Evolutionary conservation across 1,140 invertebrate species (phyloP), one percentile per base, ranked within the genome.

Genomic region (Danaus melanippus): DNA sequence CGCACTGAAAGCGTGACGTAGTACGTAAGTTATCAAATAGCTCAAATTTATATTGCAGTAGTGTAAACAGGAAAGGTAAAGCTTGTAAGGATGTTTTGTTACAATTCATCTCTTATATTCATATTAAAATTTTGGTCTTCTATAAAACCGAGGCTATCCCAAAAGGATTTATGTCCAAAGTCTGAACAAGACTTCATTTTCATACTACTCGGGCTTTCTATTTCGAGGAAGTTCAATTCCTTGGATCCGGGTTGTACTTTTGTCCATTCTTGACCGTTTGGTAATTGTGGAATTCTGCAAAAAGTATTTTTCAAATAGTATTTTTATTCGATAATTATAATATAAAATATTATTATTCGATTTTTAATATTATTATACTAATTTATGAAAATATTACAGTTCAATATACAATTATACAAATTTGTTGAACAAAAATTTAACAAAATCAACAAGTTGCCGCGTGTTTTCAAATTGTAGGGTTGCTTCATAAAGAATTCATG

Each of bases 91-190:
- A 12, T 40, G 39, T 58, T n/a, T 12, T 48, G 21, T 78, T 77
- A 88, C 43, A 88, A 61, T 69, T 88, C 86, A 62, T 87, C 83
- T 56, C 61, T 81, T 11, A 74, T 44, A 50, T 70, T 60, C 1
- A 53, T 9, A 9, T 62, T 59, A 42, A 73, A 81, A 12, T 68
- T 75, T 61, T 87, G 79, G 70, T 90, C 90, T 67, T 92, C 89
- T 8, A 84, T 74, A 41, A 91, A 88, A 2, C 87, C 71, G 5
- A 92, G 85, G 9, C 74, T 81, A 55, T 86, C 81, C 90, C 90
- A 92, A 68, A 92, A 90, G 8, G 86, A 62, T 47, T 79, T 84
- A 0, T 89, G 71, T 2, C 87, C 88, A 45, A 90, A 84, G 63
- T 90, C 88, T 1, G 66, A 53, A 54, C 67, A 84, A 10, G 68